Conservation (phyloP, 2,113 vertebrate species). For the Nesogale talazaci region DNA sequence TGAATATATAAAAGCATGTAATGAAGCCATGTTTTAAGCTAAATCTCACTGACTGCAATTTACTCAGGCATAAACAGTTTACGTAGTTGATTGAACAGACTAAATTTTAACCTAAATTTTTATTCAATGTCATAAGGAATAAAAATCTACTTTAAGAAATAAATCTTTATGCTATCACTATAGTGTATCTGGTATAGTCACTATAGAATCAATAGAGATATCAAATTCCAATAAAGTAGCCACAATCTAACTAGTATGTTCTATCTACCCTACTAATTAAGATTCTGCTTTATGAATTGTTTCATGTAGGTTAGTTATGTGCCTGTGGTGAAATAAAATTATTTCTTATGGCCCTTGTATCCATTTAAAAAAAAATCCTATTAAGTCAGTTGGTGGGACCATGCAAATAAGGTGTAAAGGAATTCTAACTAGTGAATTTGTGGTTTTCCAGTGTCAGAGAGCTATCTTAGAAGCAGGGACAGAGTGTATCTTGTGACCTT, state of each 20-base stretch:
- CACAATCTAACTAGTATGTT: background rate
- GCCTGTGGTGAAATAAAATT: too few relatives aligned
- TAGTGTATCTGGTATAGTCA: too few relatives aligned
- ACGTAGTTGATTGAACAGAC: background rate
- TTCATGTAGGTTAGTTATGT: conserved; percentile 14
- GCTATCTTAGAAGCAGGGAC: too few relatives aligned
- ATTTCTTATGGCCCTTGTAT: too few relatives aligned
- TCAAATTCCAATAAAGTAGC: background rate
- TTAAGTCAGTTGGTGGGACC: too few relatives aligned
- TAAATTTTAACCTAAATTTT: conserved; percentile 26
- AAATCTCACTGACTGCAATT: conserved; percentile 1
- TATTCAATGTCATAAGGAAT: background rate
- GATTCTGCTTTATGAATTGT: conserved; percentile 22
- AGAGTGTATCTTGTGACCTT: too few relatives aligned
- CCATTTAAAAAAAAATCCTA: too few relatives aligned
- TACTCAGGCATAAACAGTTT: conserved; percentile 24
- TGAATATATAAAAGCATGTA: background rate
- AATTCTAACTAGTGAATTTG: too few relatives aligned
- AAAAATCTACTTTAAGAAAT: conserved; percentile 38
- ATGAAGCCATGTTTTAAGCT: background rate
- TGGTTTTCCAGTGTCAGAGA: too few relatives aligned
- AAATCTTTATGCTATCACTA: background rate
- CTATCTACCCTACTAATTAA: background rate
- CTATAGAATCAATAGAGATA: background rate
- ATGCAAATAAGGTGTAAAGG: too few relatives aligned